Evolutionary conservation across 2,888 invertebrate species (phyloP), one percentile per base, ranked within the genome.

Genomic region (Steinernema hermaphroditum): DNA sequence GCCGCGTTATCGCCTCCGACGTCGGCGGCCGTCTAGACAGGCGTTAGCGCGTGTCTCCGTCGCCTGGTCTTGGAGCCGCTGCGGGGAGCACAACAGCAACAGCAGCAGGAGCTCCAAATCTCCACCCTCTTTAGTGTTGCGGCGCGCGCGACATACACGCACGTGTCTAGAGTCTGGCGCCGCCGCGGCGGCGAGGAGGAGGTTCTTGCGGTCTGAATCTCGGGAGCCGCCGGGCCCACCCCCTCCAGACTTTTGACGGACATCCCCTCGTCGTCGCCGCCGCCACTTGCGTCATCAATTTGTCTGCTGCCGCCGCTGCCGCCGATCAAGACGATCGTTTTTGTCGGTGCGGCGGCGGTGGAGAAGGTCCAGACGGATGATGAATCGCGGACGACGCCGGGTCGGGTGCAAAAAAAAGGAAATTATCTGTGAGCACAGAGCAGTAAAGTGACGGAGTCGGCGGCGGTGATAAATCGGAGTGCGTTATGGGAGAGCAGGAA

Each of bases 151-250:
- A 22, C 6, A 4, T 12, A 54, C 54, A 54, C 54, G 54, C 54
- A 54, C 54, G 54, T 54, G 54, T 54, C 54, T 54, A 54, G 37
- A 37, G 54, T 54, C 54, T 54, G 54, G 19, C 19, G 27, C 37
- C 37, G 37, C 37, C 6, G 37, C 37, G 37, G 37, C 37, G 37
- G 37, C 37, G 37, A 37, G 37, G 37, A 37, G 37, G 37, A 37
- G 37, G 37, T 37, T 37, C 37, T 37, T 37, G 37, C n/a, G 37
- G 6, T 37, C 37, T 4, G 37, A 37, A 37, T 37, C 37, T 37
- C n/a, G 37, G 37, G 37, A 37, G 37, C 12, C n/a, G n/a, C n/a
- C n/a, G n/a, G 37, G 37, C 12, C 37, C 37, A 8, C 37, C 37
- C 37, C 37, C 37, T 37, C 37, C 37, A 12, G 37, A 37, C 37